Evolutionary conservation across 37 sponge, comb jelly and placozoan species (phyloP), one percentile per base, ranked within the genome.

Genomic region (Oopsacas minuta): DNA sequence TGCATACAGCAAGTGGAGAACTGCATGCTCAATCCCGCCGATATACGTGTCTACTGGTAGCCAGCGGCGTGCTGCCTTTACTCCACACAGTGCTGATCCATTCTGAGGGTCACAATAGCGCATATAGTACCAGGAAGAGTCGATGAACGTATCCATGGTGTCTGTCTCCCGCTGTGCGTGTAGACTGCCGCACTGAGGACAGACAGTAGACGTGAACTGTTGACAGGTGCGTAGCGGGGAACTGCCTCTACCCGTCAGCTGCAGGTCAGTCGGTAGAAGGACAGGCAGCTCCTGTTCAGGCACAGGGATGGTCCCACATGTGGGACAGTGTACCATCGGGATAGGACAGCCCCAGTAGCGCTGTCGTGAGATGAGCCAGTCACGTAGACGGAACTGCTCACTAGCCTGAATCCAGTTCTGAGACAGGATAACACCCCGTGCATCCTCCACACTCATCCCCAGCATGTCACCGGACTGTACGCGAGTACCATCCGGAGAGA

Each of bases 101-200:
- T 61, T 86, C 39, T 82, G 37, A 23, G 86, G 86, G 23, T 86
- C 86, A 32, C 36, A 81, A 35, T 46, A 86, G 38, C 86, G 81
- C 38, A 86, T 23, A 86, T 81, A 86, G 25, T 86, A 86, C 86
- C 86, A 86, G 39, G 86, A 36, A 10, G 86, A 86, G 38, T 86
- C 86, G 38, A 86, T 37, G 39, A 86, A 86, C 37, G 86, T 86
- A 35, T 86, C 86, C 86, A 86, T 86, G 83, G 86, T 86, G 83
- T 86, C 86, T 82, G 86, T 86, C 15, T 86, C 86, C 20, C 86
- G 83, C 38, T 32, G 84, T 28, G 87, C 83, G 75, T 61, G 75
- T 25, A 84, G 51, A 52, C 83, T 35, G 36, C 83, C 83, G 37
- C 83, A 82, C 20, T 82, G 52, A 25, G 75, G 75, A 12, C 75